Base-by-base conservation (phyloP, 2,797 vertebrate species). In the Trematomus bernacchii region DNA sequence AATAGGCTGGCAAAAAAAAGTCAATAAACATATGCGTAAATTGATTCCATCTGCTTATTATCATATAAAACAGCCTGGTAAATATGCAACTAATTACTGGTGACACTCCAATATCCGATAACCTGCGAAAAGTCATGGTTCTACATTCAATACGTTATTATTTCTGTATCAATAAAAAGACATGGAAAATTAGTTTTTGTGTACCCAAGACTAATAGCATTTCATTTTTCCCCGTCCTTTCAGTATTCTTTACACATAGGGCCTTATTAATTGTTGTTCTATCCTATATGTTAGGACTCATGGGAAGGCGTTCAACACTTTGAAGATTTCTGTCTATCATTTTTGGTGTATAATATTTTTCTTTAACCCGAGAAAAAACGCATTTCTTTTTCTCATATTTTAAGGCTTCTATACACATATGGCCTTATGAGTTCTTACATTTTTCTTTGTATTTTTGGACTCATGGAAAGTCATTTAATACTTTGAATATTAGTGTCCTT, bases 1-100 rank as follows among this genome's bases (percentile, higher is more conserved):
- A 90, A 95, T 95, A 86, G 40, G 27, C 77, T 66, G 62, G 76
- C 81, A 16, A 71, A 53, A 77, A 77, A 71, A 52, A 61, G 90
- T 95, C 95, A 93, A 95, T 95, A 95, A 95, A 89, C 92, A 91
- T 93, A 95, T 95, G 94, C 93, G 87, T 93, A 80, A 90, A 95
- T 95, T 94, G 95, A 95, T 95, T 93, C 70, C 61, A 88, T 89
- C 80, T 85, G 71, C 93, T 91, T 92, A 94, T 95, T 95, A 94
- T 93, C 94, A 95, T 95, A 94, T 94, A 94, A 95, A 95, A 89
- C 93, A 94, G 89, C 61, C 87, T 85, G 84, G 94, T 95, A 94
- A 95, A 92, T 94, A 94, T 93, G 93, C 94, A 94, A 91, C 82
- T 93, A 89, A 93, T 92, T 92, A 88, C 83, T 33, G 18, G 62